Evolutionary conservation across 1,140 invertebrate genomes (phyloP), one percentile per base, ranked within the genome.

Genomic region (Drosophila ohnishii): DNA sequence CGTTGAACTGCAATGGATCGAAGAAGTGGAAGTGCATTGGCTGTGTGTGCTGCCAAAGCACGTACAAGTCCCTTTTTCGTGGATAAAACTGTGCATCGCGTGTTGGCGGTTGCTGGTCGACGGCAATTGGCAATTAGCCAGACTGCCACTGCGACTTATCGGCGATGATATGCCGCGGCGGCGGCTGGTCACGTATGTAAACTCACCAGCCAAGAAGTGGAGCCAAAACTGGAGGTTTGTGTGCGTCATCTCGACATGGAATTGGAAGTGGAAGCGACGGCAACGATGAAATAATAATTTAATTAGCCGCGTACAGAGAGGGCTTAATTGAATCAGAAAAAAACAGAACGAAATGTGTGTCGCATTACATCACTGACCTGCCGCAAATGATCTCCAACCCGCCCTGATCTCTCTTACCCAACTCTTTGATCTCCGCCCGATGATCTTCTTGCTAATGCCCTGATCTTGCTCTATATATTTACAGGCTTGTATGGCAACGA

Each of bases 401-500:
- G 25, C 28, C 39, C n/a, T 25, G 50, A 57, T 62, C 32, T 62
- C 11, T 37, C 16, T 5, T 5, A 5, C 7, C 50, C 39, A 48
- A 0, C 13, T 45, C 25, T 55, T 48, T 65, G 61, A 28, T 42
- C 32, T 65, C 32, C 35, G 30, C 16, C 22, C 34, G 22, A 16
- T 58, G 11, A 8, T 25, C 19, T 5, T 3, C 13, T 1, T 3
- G 30, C 25, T 62, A 2, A 57, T 28, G 6, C 11, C 25, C 34
- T 14, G 30, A 59, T 64, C 34, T 37, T 61, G 39, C 30, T 39
- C 34, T 42, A 47, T 22, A 11, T 55, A 35, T 14, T 69, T 79
- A 3, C 72, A 60, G 97, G 97, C 51, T 94, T 98, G 28, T 98
- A 98, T 93, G 98, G 97, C 63, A 98, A 98, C 93, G 97, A 98